Conservation (phyloP, 1,140 invertebrate genomes). For the Drosophila tani region DNA sequence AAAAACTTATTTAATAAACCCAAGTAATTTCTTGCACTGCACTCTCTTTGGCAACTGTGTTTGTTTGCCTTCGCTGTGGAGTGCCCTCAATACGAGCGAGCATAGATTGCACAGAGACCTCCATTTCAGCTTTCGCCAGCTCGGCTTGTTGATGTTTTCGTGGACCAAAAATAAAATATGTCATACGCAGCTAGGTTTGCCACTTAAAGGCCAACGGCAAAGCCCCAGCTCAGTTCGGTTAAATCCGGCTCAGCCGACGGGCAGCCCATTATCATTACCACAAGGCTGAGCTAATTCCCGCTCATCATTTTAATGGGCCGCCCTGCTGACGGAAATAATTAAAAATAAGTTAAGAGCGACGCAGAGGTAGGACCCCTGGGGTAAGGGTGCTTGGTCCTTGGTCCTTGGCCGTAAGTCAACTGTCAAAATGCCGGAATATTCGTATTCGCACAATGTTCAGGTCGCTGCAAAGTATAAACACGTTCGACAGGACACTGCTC, state of each 20-base stretch:
- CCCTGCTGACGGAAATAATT: constrained; percentile 52
- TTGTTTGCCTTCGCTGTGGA: constrained; percentile 65
- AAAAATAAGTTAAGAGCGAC: constrained; percentile 34
- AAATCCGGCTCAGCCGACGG: constrained; percentile 27
- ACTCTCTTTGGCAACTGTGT: constrained; percentile 46
- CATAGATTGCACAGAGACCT: constrained; percentile 19
- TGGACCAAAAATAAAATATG: constrained; percentile 69
- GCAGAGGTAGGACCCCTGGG: constrained; percentile 6
- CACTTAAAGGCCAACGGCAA: constrained; percentile 42
- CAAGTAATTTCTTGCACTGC: neutral
- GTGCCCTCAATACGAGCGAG: constrained; percentile 66
- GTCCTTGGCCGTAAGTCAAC: constrained; percentile 40
- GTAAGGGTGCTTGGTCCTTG: constrained; percentile 3
- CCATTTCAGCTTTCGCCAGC: constrained; percentile 11
- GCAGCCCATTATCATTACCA: constrained; percentile 37
- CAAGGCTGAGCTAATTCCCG: constrained; percentile 43
- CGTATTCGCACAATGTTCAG: constrained; percentile 4
- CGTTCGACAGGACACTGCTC: constrained; percentile 32
- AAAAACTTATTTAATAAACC: neutral
- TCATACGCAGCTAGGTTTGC: constrained; percentile 52
- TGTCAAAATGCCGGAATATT: constrained; percentile 14
- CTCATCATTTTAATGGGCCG: constrained; percentile 57
- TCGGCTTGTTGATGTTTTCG: constrained; percentile 56
- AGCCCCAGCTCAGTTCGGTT: constrained; percentile 22
- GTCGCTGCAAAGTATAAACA: constrained; percentile 67